phyloP scores from a whole-genome alignment of 2,797 vertebrate species.

The Leuciscus waleckii region DNA sequence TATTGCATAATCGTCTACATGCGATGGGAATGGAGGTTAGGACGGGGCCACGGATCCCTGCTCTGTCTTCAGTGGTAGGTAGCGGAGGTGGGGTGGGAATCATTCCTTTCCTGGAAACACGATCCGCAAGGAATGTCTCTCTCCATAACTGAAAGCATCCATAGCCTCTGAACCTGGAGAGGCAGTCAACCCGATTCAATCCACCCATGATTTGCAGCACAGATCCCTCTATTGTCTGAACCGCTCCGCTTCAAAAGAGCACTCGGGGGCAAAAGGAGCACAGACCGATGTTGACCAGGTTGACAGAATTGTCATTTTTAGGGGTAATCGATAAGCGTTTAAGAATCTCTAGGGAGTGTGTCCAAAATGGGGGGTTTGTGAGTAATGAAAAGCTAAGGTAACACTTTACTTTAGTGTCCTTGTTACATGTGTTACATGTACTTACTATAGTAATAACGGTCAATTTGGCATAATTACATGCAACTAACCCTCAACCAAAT shows the following conservation, averaged over 20 bases:
- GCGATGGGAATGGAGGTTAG: not conserved
- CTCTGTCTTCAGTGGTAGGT: conserved; percentile 34
- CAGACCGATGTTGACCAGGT: conserved; percentile 31
- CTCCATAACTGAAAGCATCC: conserved; percentile 57
- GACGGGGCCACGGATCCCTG: conserved; percentile 9
- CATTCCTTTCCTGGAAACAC: conserved; percentile 63
- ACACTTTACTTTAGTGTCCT: too few species aligned
- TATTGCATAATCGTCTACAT: conserved; percentile 10
- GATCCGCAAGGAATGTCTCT: conserved; percentile 62
- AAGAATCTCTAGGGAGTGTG: not conserved
- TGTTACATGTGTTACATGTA: too few species aligned
- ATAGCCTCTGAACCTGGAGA: conserved; percentile 56
- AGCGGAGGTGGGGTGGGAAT: conserved; percentile 53
- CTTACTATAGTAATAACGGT: too few species aligned
- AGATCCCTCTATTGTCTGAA: conserved; percentile 63
- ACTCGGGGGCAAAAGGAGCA: conserved; percentile 46
- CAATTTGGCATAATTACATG: too few species aligned
- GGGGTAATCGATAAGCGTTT: conserved; percentile 14
- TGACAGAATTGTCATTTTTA: conserved; percentile 19
- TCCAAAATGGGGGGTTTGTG: not conserved
- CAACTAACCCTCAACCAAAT: too few species aligned
- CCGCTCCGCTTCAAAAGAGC: conserved; percentile 52
- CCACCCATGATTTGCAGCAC: conserved; percentile 51
- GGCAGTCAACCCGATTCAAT: conserved; percentile 52
- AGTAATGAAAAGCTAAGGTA: not conserved